Base-by-base conservation (phyloP, 2,888 invertebrate species). In the Stegana nigrithorax region DNA sequence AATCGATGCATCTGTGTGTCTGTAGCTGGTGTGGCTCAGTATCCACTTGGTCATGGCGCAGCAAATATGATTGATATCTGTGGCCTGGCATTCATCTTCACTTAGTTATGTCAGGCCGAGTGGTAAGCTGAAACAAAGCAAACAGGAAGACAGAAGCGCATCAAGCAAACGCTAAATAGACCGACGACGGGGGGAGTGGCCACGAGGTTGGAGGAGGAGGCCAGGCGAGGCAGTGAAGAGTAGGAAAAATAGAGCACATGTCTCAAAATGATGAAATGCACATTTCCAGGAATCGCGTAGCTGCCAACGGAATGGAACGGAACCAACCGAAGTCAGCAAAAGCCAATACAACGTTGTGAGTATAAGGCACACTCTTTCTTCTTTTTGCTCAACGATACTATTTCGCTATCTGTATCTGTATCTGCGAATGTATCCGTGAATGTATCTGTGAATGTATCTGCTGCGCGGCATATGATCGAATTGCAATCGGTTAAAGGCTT, bases 11-110 rank as follows among this genome's bases (percentile, higher is more conserved):
- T 29, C 50, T 53, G 62, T 42, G 62, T 53, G 32, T 29, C 25
- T 56, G 27, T n/a, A n/a, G n/a, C n/a, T n/a, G n/a, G n/a, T n/a
- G n/a, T n/a, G n/a, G n/a, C n/a, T n/a, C n/a, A n/a, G 27, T 61
- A 60, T 56, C 50, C 47, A 56, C 42, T 53, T 63, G 58, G 51
- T 53, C 57, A 55, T 56, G 61, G 59, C 72, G 68, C 67, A 56
- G 56, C 57, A 76, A 80, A 81, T 78, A 82, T 81, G 82, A 81
- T 81, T 82, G 81, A 81, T 81, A 82, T 80, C 78, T 80, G 71
- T 67, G 60, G 57, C 47, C 56, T 39, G 51, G 78, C 80, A 77
- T 78, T 76, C 76, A 76, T 80, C 76, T 76, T 78, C 80, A 76
- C 76, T 76, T 78, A 76, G 75, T 79, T 76, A 76, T 76, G 80